Base-by-base conservation (phyloP, 2,888 invertebrate genomes). In the Myopa testacea region DNA sequence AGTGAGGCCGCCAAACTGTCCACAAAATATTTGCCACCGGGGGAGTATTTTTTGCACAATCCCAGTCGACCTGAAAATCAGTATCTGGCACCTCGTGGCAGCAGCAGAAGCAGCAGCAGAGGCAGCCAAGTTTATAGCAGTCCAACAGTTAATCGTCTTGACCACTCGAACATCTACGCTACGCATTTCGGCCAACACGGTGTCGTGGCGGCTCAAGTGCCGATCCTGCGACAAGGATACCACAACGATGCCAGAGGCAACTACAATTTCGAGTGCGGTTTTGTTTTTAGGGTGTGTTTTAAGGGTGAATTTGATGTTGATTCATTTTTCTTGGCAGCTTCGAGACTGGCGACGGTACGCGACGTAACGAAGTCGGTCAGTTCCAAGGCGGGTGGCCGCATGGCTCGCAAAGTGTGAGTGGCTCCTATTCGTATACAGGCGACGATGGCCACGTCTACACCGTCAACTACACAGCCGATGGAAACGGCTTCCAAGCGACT, bases 401-500 rank as follows among this genome's bases (percentile, higher is more conserved):
- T 82, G 91, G 92, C 78, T 92, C 92, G 81, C 91, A 92, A 86
- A 91, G 92, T 5, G 92, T 93, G 7, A 91, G 91, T 83, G 92
- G 93, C 76, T 92, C 92, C 37, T 93, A 92, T 84, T 92, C 92
- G 6, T 93, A 92, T 82, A 91, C 92, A 12, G 92, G 92, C 14
- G 92, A 92, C 82, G 91, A 93, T 85, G 92, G 92, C 63, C 91
- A 91, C 82, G 91, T 91, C 19, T 92, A 92, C 80, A 92, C 92
- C 19, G 92, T 93, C 5, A 91, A 92, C 83, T 95, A 94, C 85
- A 91, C 93, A 77, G 95, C 94, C 75, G 95, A 95, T 86, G 93
- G 93, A 82, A 94, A 93, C 85, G 95, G 95, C 78, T 95, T 94
- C 89, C 92, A 93, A 85, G 93, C 95, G 14, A 92, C 92, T 83